These are phyloP conservation scores for Apogon talboti DNA, from an alignment of 2,797 vertebrate genomes.

Conservation along the genomic window DNA sequence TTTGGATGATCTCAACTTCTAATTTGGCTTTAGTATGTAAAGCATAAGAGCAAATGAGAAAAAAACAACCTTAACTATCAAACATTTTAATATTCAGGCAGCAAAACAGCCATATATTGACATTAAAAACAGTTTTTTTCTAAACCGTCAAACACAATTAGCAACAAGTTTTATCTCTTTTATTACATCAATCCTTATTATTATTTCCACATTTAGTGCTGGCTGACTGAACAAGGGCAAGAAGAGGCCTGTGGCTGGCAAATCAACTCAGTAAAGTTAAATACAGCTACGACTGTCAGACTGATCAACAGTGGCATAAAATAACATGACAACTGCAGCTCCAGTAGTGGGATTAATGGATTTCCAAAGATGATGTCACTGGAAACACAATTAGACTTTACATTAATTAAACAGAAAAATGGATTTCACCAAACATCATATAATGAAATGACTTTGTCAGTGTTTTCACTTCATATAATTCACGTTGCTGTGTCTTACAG, in stretches of 20 bases:
- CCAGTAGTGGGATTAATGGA: too few species aligned
- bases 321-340: too few species aligned
- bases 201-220: not conserved
- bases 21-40: constrained; percentile 5
- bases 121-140: not conserved
- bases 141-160: constrained; percentile 26
- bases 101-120: not conserved
- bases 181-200: constrained; percentile 1
- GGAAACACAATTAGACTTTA: too few species aligned
- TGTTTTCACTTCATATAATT: too few species aligned
- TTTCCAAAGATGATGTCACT: too few species aligned
- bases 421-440: too few species aligned
- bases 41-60: not conserved
- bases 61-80: not conserved
- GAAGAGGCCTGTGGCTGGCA: not conserved
- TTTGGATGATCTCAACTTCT: constrained; percentile 7
- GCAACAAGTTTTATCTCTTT: not conserved
- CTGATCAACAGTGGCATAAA: too few species aligned
- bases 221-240: not conserved
- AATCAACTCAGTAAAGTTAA: not conserved
- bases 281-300: not conserved
- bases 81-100: not conserved
- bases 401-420: too few species aligned
- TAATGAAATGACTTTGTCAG: too few species aligned
- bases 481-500: too few species aligned